These are phyloP conservation scores for Tetrao urogallus DNA, from an alignment of 2,113 vertebrate genomes.

Conservation along the genomic window DNA sequence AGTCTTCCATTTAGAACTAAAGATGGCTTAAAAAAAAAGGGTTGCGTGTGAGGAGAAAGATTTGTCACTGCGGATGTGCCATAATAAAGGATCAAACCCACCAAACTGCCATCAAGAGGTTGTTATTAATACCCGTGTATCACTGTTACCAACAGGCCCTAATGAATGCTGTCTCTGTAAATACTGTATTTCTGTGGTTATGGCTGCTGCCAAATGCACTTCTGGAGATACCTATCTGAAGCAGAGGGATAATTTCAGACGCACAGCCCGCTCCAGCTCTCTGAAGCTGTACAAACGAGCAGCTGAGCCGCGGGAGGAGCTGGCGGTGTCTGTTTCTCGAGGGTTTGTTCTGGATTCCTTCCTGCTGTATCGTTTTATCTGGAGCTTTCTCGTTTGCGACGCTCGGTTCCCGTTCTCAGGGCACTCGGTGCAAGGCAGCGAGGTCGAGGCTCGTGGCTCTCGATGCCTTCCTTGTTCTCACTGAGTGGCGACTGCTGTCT, in stretches of 20 bases:
- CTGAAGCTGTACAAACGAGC: background rate
- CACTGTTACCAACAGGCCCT: background rate
- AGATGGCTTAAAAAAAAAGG: background rate
- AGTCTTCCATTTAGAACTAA: background rate
- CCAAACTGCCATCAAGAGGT: accelerated
- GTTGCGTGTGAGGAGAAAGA: background rate
- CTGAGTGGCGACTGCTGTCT: background rate
- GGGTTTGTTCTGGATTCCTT: background rate
- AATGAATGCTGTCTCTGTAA: background rate
- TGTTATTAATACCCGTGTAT: background rate
- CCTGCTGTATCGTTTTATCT: background rate
- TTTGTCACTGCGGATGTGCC: background rate
- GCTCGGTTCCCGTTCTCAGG: background rate
- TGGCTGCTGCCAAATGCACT: background rate
- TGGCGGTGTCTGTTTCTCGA: background rate
- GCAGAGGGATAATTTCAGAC: background rate
- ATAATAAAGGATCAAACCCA: background rate
- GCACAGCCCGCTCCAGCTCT: background rate
- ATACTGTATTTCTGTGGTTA: background rate
- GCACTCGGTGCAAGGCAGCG: background rate
- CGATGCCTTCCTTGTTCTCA: background rate
- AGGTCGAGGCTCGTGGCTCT: accelerated
- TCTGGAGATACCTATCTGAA: background rate
- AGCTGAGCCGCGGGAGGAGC: background rate
- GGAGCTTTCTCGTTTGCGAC: background rate